A percentile compares a stretch with the other conserved stretches of the same genome.
These are phyloP conservation scores for Trichopria drosophilae DNA, from an alignment of 2,888 invertebrate genomes.

Conservation along the genomic window DNA sequence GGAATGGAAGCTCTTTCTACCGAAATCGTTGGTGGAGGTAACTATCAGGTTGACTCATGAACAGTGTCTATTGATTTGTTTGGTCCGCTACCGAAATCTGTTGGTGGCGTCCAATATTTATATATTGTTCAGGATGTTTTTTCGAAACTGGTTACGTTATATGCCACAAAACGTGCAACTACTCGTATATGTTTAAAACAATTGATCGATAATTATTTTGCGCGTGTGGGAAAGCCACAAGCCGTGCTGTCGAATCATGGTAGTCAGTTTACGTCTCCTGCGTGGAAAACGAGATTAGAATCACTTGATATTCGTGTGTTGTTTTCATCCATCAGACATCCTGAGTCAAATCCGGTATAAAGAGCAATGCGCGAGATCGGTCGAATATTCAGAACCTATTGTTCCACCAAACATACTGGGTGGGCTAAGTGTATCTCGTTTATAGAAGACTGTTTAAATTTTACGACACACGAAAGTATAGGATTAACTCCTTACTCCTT, in stretches of 20 bases:
- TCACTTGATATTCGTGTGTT: too few relatives aligned
- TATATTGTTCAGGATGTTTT: constrained; percentile 21
- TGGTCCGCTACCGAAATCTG: constrained; percentile 23
- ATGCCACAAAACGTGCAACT: constrained; percentile 23
- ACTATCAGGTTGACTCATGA: too few relatives aligned
- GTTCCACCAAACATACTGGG: not conserved
- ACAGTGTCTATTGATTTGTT: constrained; percentile 27
- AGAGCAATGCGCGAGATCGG: not conserved
- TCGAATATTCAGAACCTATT: not conserved
- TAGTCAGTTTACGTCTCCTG: constrained; percentile 5
- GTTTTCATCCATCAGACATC: not conserved
- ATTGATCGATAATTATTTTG: constrained; percentile 10
- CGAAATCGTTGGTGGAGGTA: too few relatives aligned
- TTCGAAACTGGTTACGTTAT: constrained; percentile 26
- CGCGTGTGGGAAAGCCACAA: constrained; percentile 12
- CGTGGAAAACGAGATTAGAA: constrained; percentile 3
- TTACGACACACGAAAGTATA: not conserved
- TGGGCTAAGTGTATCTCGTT: not conserved
- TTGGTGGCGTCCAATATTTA: constrained; percentile 24
- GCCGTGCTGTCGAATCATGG: constrained; percentile 8
- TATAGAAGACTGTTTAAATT: not conserved
- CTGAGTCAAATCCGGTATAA: not conserved
- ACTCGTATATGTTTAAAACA: constrained; percentile 10
- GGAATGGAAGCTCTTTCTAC: too few relatives aligned
- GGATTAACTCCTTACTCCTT: not conserved